These are phyloP conservation scores for Lucilia sericata DNA, from an alignment of 1,140 invertebrate genomes.

Conservation along the genomic window DNA sequence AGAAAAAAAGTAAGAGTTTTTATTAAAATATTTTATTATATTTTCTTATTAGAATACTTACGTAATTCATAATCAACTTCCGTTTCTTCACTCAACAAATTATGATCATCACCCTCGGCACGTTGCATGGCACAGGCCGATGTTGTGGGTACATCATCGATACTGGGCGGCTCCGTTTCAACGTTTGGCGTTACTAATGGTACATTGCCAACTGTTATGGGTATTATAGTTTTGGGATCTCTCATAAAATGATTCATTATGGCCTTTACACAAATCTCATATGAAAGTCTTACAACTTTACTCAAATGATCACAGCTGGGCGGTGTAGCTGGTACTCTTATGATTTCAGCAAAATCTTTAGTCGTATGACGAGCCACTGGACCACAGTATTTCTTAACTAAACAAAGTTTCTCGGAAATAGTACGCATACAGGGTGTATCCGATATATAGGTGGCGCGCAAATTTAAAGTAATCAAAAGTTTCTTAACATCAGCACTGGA, in stretches of 20 bases:
- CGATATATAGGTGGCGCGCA: slow-evolving; percentile 65
- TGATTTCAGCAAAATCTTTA: slow-evolving; percentile 56
- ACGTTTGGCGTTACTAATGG: slow-evolving; percentile 51
- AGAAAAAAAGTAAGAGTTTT: neutral
- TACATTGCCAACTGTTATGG: slow-evolving; percentile 64
- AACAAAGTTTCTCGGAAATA: slow-evolving; percentile 59
- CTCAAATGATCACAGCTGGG: slow-evolving; percentile 69
- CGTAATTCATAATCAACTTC: slow-evolving; percentile 56
- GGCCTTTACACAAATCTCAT: slow-evolving; percentile 61
- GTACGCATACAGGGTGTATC: slow-evolving; percentile 70
- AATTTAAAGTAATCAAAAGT: slow-evolving; percentile 68
- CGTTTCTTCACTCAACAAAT: slow-evolving; percentile 52
- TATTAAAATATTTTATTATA: neutral
- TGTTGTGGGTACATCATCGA: slow-evolving; percentile 57
- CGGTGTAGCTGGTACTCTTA: slow-evolving; percentile 62
- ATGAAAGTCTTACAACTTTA: slow-evolving; percentile 61
- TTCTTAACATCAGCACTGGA: slow-evolving; percentile 69
- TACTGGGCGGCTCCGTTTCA: slow-evolving; percentile 42
- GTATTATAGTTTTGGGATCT: slow-evolving; percentile 58
- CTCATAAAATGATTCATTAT: slow-evolving; percentile 63
- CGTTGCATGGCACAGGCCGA: slow-evolving; percentile 56
- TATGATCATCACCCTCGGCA: slow-evolving; percentile 38
- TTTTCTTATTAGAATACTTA: slow-evolving; percentile 49
- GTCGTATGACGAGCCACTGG: slow-evolving; percentile 52
- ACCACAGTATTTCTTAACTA: slow-evolving; percentile 59